Percentiles rank a stretch among this genome's conserved stretches.
These are phyloP conservation scores for Hypsopygia costalis DNA, from an alignment of 2,888 invertebrate genomes.

Conservation along the genomic window DNA sequence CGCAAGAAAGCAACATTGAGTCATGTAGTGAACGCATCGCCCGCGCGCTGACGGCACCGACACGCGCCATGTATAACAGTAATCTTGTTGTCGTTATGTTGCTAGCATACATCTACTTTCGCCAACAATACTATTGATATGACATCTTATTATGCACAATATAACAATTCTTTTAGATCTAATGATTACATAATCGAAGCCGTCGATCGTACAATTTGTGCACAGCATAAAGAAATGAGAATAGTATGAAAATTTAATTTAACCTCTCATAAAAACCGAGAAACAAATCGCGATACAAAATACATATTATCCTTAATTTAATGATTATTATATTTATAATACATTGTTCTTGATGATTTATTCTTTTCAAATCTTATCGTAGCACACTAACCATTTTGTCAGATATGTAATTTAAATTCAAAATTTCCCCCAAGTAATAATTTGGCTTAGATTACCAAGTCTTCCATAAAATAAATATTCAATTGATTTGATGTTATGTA, in stretches of 20 bases:
- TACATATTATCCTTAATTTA: slow-evolving; percentile 75
- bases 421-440: slow-evolving; percentile 77
- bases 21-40: neutral
- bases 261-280: slow-evolving; percentile 75
- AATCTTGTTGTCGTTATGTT: slow-evolving; percentile 22
- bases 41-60: slow-evolving; percentile 8
- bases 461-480: slow-evolving; percentile 52
- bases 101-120: slow-evolving; percentile 31
- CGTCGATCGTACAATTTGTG: slow-evolving; percentile 64
- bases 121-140: slow-evolving; percentile 55
- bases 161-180: slow-evolving; percentile 64
- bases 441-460: slow-evolving; percentile 69
- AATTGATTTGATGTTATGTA: slow-evolving; percentile 40
- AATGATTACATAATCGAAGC: slow-evolving; percentile 59
- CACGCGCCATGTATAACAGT: slow-evolving; percentile 19
- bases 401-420: slow-evolving; percentile 80
- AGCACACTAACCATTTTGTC: slow-evolving; percentile 81
- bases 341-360: slow-evolving; percentile 76
- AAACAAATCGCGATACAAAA: slow-evolving; percentile 76
- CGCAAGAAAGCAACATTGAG: neutral
- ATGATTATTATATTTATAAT: slow-evolving; percentile 76
- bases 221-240: slow-evolving; percentile 70
- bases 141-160: slow-evolving; percentile 59
- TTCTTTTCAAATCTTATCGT: slow-evolving; percentile 72
- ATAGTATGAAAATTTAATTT: slow-evolving; percentile 59